Evolutionary conservation across 35 echinoderm and acorn worm genomes (phyloP).

Genomic region (Holothuria glaberrima): DNA sequence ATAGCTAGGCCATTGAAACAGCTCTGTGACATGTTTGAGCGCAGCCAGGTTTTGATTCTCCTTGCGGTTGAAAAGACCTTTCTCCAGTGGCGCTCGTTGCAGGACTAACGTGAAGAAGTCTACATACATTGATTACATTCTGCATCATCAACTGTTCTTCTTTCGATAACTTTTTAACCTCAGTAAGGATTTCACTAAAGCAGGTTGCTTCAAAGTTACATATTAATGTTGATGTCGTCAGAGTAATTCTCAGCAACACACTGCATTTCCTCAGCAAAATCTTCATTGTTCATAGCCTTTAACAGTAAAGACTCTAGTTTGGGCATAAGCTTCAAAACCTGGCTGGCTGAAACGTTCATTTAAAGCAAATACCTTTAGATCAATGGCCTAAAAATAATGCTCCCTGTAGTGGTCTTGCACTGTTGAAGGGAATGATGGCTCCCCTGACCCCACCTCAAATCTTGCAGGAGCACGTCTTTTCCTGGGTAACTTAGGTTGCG

Average conservation of each 20-base stretch:
- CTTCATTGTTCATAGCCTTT: too few species aligned
- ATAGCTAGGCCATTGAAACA: neutral
- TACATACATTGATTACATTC: slow-evolving; percentile 4
- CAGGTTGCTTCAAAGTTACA: neutral
- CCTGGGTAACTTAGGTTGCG: too few species aligned
- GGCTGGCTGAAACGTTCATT: too few species aligned
- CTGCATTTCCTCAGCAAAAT: too few species aligned
- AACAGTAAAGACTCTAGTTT: slow-evolving; percentile 6
- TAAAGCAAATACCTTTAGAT: too few species aligned
- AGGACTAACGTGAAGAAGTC: slow-evolving; percentile 49
- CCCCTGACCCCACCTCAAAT: too few species aligned
- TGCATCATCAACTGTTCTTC: slow-evolving; percentile 31
- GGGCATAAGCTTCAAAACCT: neutral
- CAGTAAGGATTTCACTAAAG: neutral
- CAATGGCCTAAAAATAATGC: too few species aligned
- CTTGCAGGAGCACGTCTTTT: too few species aligned
- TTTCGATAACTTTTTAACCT: slow-evolving; percentile 3
- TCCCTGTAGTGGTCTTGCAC: too few species aligned
- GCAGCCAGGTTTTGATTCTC: slow-evolving; percentile 21
- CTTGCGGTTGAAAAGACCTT: slow-evolving; percentile 45
- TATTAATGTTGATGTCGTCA: slow-evolving; percentile 27
- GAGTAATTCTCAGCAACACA: too few species aligned
- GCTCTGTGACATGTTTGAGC: too few species aligned
- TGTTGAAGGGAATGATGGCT: too few species aligned
- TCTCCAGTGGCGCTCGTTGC: slow-evolving; percentile 46